Evolutionary conservation across 1,140 invertebrate genomes (phyloP).

Genomic region (Drosophila mauritiana): DNA sequence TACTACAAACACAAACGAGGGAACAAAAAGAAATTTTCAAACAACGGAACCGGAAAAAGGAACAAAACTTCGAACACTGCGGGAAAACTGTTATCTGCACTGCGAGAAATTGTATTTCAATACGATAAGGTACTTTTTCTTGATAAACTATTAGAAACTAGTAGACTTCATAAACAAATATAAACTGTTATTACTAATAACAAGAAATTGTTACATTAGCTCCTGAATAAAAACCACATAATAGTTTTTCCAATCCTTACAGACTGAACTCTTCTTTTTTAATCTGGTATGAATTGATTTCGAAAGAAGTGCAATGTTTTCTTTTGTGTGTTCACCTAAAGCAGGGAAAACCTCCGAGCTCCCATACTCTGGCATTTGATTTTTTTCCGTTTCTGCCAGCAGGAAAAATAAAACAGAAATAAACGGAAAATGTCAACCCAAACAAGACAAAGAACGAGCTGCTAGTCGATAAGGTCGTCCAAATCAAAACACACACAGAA

Average conservation of each 20-base stretch:
- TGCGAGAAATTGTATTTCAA: constrained; percentile 1
- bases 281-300: no score
- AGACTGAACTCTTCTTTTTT: no score
- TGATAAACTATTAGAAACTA: no score
- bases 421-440: constrained; percentile 56
- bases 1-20: constrained; percentile 35
- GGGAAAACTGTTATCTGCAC: constrained; percentile 32
- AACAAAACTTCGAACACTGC: constrained; percentile 19
- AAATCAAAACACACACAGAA: constrained; percentile 67
- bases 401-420: constrained; percentile 18
- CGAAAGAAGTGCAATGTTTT: not conserved
- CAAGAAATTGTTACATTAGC: no score
- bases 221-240: no score
- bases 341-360: not conserved
- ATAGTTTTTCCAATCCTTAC: no score
- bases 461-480: constrained; percentile 71
- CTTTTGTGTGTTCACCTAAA: not conserved
- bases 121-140: no score
- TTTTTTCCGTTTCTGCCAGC: constrained; percentile 8
- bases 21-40: constrained; percentile 44
- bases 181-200: no score
- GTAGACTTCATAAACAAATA: no score
- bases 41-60: constrained; percentile 17
- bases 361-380: constrained; percentile 14
- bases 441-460: constrained; percentile 40